Conservation (phyloP, 2,113 vertebrate genomes). For the Lampris incognitus region DNA sequence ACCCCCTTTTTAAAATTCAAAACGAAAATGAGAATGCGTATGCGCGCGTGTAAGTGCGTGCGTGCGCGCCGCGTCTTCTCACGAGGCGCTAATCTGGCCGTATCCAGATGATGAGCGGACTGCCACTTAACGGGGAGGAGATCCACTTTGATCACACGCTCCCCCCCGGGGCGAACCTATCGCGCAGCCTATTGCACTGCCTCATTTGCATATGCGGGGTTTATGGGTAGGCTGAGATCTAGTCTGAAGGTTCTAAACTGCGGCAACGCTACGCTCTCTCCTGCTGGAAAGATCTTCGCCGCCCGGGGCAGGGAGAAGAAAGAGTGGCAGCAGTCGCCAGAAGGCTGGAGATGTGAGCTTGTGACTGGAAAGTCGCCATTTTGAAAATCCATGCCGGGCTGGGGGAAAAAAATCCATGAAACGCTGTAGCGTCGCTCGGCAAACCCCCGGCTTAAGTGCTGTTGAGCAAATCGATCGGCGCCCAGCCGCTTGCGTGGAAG, state of each 20-base stretch:
- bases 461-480: constrained; percentile 40
- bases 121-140: constrained; percentile 83
- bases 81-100: constrained; percentile 76
- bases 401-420: neutral
- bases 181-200: constrained; percentile 79
- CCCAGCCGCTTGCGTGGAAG: neutral
- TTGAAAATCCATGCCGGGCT: constrained; percentile 27
- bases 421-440: neutral
- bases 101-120: constrained; percentile 81
- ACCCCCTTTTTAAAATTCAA: constrained; percentile 75
- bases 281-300: constrained; percentile 62
- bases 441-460: constrained; percentile 1
- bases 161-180: constrained; percentile 76
- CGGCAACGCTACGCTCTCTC: constrained; percentile 42
- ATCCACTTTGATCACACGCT: constrained; percentile 83
- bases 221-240: constrained; percentile 75
- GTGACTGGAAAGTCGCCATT: constrained; percentile 71
- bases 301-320: constrained; percentile 51
- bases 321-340: constrained; percentile 46
- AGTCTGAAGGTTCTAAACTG: constrained; percentile 73
- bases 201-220: constrained; percentile 81
- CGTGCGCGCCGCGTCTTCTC: constrained; percentile 48
- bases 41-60: constrained; percentile 35
- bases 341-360: constrained; percentile 43
- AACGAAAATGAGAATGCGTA: constrained; percentile 67